Evolutionary conservation across 1,140 invertebrate genomes (phyloP), one percentile per base, ranked within the genome.

Genomic region (Procambarus virginalis): DNA sequence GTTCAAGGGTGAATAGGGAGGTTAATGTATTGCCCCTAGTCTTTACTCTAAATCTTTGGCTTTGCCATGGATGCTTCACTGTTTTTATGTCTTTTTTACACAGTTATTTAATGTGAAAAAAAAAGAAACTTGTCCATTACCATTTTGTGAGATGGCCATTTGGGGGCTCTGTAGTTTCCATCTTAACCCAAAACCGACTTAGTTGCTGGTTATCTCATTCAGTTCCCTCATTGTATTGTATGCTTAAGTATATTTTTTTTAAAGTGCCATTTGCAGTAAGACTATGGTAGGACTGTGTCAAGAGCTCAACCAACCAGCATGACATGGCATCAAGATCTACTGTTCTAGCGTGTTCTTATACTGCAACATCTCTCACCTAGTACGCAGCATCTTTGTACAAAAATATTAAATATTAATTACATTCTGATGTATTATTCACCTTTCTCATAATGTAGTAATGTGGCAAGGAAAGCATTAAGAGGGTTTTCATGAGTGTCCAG

Each of bases 261-360:
- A 88, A 89, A 89, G 88, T 89, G 88, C 88, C 88, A 89, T 89
- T 89, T 89, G 88, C 88, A 84, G 88, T 89, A 89, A 89, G 88
- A 89, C 88, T 88, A 79, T 88, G 86, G 86, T 88, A 88, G 86
- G 86, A 88, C 88, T 84, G 34, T 86, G 88, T 83, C 88, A 89
- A 76, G 81, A 77, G 88, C 88, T 89, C 81, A 89, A 89, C 88
- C 82, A 83, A 89, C 81, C 80, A 84, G 88, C 81, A 89, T 89
- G 88, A 78, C 88, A 89, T 79, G 81, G 88, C 88, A 89, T 89
- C 81, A 84, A 89, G 81, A 89, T 84, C 88, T 89, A 89, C 88
- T 84, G 88, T 89, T 88, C 86, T 88, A 88, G 86, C 82, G 86
- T 88, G 86, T 80, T 88, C 78, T 89, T 84, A 89, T 89, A 89